These are phyloP conservation scores for Propithecus coquereli DNA, from an alignment of 2,113 vertebrate species.

Conservation along the genomic window DNA sequence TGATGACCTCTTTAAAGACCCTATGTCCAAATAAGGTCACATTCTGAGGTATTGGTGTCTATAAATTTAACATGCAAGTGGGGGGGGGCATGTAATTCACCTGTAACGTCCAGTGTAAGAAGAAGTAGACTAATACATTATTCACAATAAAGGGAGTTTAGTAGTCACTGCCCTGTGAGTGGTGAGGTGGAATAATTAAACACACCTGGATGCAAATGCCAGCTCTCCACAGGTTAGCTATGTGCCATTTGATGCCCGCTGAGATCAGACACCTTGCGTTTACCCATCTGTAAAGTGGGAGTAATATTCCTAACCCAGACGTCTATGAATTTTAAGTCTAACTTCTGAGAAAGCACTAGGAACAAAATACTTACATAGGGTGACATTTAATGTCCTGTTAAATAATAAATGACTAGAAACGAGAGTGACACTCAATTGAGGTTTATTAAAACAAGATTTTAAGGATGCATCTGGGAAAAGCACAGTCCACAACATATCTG, in stretches of 20 bases:
- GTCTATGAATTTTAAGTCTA: not conserved
- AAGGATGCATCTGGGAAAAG: too few relatives aligned
- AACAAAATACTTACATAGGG: rapidly evolving
- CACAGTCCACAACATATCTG: too few relatives aligned
- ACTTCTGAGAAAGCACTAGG: not conserved
- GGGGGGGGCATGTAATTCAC: too few relatives aligned
- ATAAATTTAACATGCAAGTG: not conserved
- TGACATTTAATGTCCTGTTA: too few relatives aligned
- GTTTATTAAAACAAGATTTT: too few relatives aligned
- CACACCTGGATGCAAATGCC: too few relatives aligned
- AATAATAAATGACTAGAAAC: too few relatives aligned
- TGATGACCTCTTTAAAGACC: not conserved
- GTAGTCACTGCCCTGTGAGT: too few relatives aligned
- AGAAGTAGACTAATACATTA: not conserved
- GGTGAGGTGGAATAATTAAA: not conserved
- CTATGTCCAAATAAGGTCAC: not conserved
- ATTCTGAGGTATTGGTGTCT: not conserved
- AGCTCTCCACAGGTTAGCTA: rapidly evolving
- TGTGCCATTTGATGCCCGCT: rapidly evolving
- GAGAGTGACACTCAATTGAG: too few relatives aligned
- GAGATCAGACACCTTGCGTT: not conserved
- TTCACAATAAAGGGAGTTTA: not conserved
- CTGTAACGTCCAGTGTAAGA: rapidly evolving
- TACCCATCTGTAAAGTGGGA: not conserved
- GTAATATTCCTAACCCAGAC: rapidly evolving